Percentiles rank a stretch among this genome's conserved stretches.
Evolutionary conservation across 2,797 vertebrate genomes (phyloP).

Genomic region (Nothura maculosa): DNA sequence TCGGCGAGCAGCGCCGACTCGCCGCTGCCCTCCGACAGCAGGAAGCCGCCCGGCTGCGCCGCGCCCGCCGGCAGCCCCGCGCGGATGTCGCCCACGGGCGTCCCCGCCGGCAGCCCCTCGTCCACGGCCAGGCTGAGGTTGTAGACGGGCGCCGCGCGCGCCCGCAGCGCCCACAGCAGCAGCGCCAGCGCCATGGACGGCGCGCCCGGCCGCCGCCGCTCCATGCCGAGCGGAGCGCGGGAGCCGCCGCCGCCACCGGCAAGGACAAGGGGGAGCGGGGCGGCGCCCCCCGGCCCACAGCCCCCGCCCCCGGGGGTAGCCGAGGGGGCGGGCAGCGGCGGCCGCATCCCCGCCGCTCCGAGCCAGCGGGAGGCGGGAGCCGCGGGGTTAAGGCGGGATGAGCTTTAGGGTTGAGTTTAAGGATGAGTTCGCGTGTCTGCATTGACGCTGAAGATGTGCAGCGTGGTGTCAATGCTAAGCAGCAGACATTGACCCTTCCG

Average conservation of each 20-base stretch:
- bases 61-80: conserved; percentile 80
- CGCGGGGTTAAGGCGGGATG: too few species aligned
- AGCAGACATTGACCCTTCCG: background rate
- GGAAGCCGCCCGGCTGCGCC: conserved; percentile 85
- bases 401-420: too few species aligned
- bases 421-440: background rate
- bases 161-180: background rate
- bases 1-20: conserved; percentile 92
- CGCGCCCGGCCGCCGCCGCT: background rate
- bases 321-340: too few species aligned
- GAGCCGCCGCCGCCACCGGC: too few species aligned
- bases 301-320: too few species aligned
- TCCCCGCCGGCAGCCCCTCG: conserved; percentile 88
- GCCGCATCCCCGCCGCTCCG: too few species aligned
- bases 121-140: conserved; percentile 88
- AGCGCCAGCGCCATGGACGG: background rate
- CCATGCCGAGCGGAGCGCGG: background rate
- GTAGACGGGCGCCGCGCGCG: conserved; percentile 79
- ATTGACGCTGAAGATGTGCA: background rate
- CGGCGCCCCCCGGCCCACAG: too few species aligned
- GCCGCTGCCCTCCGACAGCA: conserved; percentile 91
- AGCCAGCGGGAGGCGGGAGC: too few species aligned
- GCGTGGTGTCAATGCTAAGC: background rate
- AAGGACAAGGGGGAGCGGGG: too few species aligned
- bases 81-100: conserved; percentile 90